Evolutionary conservation across 2,888 invertebrate genomes (phyloP).

Genomic region (Lochmaea crataegi): DNA sequence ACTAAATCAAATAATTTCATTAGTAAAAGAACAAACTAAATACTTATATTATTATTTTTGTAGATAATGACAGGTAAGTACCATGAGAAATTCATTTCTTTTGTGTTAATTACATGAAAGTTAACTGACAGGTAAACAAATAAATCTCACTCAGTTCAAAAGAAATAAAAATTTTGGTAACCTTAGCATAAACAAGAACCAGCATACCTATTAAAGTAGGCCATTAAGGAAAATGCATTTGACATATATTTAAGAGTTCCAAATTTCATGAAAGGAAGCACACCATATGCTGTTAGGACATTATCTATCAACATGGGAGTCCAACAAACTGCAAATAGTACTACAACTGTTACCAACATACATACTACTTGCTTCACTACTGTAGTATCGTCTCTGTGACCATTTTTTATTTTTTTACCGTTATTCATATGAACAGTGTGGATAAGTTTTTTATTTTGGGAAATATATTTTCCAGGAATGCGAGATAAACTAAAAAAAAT

Average conservation of each 20-base stretch:
- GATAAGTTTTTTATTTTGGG: constrained; percentile 28
- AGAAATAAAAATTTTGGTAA: no score
- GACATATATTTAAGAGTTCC: constrained; percentile 71
- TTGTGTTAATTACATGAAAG: no score
- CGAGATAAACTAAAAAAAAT: constrained; percentile 42
- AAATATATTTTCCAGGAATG: constrained; percentile 38
- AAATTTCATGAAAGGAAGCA: constrained; percentile 67
- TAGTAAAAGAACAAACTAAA: neutral
- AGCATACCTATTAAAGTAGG: constrained; percentile 74
- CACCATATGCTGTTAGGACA: constrained; percentile 72
- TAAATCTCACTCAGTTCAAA: no score
- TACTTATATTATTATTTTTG: neutral
- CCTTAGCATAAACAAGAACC: neutral
- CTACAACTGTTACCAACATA: constrained; percentile 78
- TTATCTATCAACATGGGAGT: constrained; percentile 75
- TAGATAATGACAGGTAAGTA: neutral
- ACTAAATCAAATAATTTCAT: constrained; percentile 61
- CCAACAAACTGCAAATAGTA: constrained; percentile 78
- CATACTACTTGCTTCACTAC: constrained; percentile 73
- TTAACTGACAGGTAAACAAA: no score
- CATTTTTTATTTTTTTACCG: constrained; percentile 32
- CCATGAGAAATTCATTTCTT: neutral
- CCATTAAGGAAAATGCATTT: constrained; percentile 73
- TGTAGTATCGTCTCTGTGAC: constrained; percentile 53
- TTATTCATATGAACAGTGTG: constrained; percentile 1